Base-by-base conservation (phyloP, 2,888 invertebrate species). In the Allacma fusca region DNA sequence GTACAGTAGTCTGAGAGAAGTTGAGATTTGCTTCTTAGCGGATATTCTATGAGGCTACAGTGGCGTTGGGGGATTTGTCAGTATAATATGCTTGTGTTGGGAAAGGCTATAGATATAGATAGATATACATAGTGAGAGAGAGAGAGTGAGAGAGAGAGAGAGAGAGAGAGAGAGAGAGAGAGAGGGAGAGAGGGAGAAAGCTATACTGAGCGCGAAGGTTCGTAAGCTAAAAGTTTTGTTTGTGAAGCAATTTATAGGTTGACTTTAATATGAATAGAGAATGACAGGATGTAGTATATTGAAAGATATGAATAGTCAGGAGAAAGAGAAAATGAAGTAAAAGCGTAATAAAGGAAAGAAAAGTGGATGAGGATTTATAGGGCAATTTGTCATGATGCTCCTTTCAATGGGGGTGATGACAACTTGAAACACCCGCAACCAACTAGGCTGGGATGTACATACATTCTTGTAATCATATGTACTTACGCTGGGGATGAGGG, bases 361-460 rank as follows among this genome's bases (percentile, higher is more conserved):
- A 70, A 77, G 75, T 72, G 75, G 76, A 78, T 75, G 77, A 64
- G 75, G 78, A 80, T 78, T 78, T 78, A 74, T 78, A 78, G 78
- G 78, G 74, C 78, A 80, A 80, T 78, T 80, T 78, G 78, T 76
- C 78, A 78, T 78, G 72, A 76, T 59, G 65, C 68, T 79, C 40
- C 62, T 29, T 71, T 79, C 73, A 75, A 79, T 76, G 77, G 72
- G 75, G 73, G 76, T 77, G 77, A 75, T 79, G 77, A 74, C 74
- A 74, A 74, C 74, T 26, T 29, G 21, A n/a, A 50, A 50, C 19
- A 50, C 50, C n/a, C n/a, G n/a, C n/a, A n/a, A n/a, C n/a, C n/a
- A n/a, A n/a, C n/a, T n/a, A n/a, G 44, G 16, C 44, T 44, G 16
- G 13, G 12, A 44, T 44, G 12, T 16, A 12, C 44, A 44, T 16